phyloP scores from a whole-genome alignment of 2,797 vertebrate genomes.

The Cossypha niveicapilla region DNA sequence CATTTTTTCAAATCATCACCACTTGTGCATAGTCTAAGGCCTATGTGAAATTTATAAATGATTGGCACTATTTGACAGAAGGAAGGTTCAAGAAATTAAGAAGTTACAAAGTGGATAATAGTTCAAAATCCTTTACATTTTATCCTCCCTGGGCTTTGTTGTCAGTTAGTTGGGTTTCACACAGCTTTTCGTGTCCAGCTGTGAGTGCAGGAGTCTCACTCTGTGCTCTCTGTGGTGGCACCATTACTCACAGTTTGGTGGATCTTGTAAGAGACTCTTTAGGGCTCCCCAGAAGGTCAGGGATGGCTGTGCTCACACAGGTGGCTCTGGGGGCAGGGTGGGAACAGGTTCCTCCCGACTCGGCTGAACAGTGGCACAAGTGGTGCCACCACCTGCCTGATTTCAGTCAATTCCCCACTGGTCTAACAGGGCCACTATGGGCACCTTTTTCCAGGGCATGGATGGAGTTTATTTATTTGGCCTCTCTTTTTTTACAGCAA shows the following conservation, averaged over 20 bases:
- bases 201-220: not conserved
- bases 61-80: not conserved
- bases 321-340: not conserved
- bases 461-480: not conserved
- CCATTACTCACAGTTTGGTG: not conserved
- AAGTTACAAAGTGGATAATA: not conserved
- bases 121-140: not conserved
- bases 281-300: not conserved
- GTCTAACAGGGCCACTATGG: too few species aligned
- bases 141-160: not conserved
- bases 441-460: not conserved
- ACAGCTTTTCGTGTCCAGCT: not conserved
- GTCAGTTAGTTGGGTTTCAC: not conserved
- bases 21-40: not conserved
- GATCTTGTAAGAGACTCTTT: not conserved
- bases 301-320: not conserved
- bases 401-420: not conserved
- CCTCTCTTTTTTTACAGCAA: not conserved
- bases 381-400: not conserved
- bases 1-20: not conserved
- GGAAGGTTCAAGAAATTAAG: not conserved
- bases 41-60: not conserved
- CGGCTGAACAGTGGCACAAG: not conserved
- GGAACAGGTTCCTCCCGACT: not conserved
- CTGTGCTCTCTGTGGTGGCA: not conserved